phyloP scores from a whole-genome alignment of 2,888 invertebrate species.

The Agrotis ipsilon region DNA sequence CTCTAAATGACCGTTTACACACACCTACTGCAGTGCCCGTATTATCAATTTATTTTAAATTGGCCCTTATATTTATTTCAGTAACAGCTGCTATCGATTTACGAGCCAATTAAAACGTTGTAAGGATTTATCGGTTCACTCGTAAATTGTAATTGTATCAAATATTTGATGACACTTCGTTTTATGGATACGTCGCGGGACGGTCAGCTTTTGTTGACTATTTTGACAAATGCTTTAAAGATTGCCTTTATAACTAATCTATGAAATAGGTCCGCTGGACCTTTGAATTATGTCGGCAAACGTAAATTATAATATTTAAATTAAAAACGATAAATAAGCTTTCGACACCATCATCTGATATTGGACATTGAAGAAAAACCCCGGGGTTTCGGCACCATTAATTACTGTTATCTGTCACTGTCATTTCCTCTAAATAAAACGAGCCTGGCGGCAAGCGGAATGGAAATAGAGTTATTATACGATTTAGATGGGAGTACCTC shows the following conservation, averaged over 20 bases:
- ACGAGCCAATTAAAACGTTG: constrained; percentile 83
- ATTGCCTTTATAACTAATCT: constrained; percentile 21
- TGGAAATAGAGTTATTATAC: neutral
- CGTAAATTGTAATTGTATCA: constrained; percentile 65
- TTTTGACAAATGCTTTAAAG: constrained; percentile 24
- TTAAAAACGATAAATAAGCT: constrained; percentile 38
- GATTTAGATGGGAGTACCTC: neutral
- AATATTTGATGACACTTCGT: constrained; percentile 58
- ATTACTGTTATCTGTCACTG: constrained; percentile 29
- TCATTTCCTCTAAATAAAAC: constrained; percentile 29
- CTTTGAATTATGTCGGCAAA: constrained; percentile 31
- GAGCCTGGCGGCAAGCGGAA: neutral
- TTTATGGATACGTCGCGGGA: constrained; percentile 25
- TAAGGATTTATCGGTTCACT: constrained; percentile 68
- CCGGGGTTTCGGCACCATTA: constrained; percentile 17
- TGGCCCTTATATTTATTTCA: constrained; percentile 84
- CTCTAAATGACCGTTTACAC: constrained; percentile 69
- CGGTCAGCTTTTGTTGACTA: constrained; percentile 34
- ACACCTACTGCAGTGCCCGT: constrained; percentile 74
- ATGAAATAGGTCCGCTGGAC: constrained; percentile 13
- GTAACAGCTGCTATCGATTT: constrained; percentile 85
- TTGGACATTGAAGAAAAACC: constrained; percentile 27
- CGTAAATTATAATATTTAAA: constrained; percentile 40
- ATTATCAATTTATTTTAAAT: constrained; percentile 85
- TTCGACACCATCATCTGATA: constrained; percentile 19